A percentile compares a stretch with the other conserved stretches of the same genome.
Evolutionary conservation across 2,113 vertebrate genomes (phyloP).

Genomic region (Pangasianodon gigas): DNA sequence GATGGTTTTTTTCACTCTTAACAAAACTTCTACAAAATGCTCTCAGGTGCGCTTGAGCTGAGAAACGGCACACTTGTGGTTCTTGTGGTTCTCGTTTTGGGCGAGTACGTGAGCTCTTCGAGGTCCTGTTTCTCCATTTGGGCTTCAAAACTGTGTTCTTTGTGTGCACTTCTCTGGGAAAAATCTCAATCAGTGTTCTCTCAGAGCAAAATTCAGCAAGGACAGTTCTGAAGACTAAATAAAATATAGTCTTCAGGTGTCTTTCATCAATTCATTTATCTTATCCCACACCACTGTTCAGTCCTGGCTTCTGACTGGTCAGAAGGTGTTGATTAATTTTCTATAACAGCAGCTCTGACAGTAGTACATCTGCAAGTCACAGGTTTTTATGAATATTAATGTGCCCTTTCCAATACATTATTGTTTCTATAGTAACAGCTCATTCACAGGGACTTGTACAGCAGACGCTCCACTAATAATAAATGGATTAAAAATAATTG

Average conservation of each 20-base stretch:
- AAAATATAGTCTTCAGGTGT: neutral
- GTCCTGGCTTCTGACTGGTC: too few species aligned
- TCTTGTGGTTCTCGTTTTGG: neutral
- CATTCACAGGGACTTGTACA: neutral
- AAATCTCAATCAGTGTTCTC: neutral
- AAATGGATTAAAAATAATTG: neutral
- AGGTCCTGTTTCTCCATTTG: neutral
- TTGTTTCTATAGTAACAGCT: conserved; percentile 23
- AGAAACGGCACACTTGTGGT: neutral
- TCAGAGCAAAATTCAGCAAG: neutral
- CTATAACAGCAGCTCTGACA: neutral
- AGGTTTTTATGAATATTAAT: neutral
- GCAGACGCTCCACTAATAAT: neutral
- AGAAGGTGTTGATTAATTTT: neutral
- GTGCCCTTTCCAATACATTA: neutral
- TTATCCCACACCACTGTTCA: too few species aligned
- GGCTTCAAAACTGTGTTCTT: neutral
- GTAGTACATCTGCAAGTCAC: neutral
- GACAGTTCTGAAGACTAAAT: neutral
- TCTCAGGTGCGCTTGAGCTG: neutral
- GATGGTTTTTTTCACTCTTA: neutral
- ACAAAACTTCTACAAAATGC: neutral
- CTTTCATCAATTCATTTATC: neutral
- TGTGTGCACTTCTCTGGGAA: neutral
- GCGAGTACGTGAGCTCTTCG: neutral